Conservation (phyloP, 2,797 vertebrate species). For the Masticophis lateralis region DNA sequence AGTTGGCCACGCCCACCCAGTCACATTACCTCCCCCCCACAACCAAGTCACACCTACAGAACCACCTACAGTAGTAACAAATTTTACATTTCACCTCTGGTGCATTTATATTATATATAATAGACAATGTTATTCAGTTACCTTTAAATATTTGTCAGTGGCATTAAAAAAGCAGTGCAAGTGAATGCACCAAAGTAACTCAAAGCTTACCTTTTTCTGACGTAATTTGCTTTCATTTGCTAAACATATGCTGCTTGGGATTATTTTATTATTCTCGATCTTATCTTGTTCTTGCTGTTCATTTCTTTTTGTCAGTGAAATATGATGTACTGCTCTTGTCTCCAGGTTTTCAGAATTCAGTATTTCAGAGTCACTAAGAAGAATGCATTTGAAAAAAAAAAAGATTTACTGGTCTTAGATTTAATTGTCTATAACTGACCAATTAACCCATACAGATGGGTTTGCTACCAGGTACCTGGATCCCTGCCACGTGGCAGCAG, state of each 20-base stretch:
- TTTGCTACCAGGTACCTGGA: too few relatives aligned
- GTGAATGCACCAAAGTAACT: background rate
- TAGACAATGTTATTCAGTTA: background rate
- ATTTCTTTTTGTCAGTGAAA: conserved; percentile 42
- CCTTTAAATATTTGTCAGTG: background rate
- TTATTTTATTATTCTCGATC: conserved; percentile 35
- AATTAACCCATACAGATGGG: background rate
- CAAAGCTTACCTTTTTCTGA: conserved; percentile 54
- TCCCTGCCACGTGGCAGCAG: too few relatives aligned
- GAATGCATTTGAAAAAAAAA: conserved; percentile 3
- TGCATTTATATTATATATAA: background rate
- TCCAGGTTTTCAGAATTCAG: conserved; percentile 56
- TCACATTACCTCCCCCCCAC: too few relatives aligned
- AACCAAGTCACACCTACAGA: too few relatives aligned
- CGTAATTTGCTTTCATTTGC: conserved; percentile 13
- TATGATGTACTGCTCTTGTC: conserved; percentile 56
- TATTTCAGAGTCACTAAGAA: conserved; percentile 67
- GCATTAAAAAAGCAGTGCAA: background rate
- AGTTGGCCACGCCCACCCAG: too few relatives aligned
- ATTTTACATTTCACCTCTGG: too few relatives aligned
- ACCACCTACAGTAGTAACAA: too few relatives aligned
- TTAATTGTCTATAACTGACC: background rate
- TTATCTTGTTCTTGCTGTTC: conserved; percentile 54
- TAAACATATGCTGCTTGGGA: conserved; percentile 18
- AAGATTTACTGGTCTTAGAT: background rate